Evolutionary conservation across 2,888 invertebrate genomes (phyloP), one percentile per base, ranked within the genome.

Genomic region (Drosophila limbata): DNA sequence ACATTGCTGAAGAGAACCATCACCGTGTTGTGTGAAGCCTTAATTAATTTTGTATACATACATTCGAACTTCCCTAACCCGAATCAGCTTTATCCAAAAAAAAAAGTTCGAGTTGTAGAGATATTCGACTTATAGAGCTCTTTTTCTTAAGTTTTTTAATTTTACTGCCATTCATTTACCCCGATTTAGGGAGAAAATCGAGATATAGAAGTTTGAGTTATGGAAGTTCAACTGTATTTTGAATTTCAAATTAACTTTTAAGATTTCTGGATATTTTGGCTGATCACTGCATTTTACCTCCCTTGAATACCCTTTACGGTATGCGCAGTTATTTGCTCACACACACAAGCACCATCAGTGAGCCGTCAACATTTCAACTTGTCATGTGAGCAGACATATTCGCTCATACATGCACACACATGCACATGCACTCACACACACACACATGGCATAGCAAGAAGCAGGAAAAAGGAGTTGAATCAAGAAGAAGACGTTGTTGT

Each of bases 331-430:
- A 77, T 66, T 25, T 62, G 35, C 69, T 57, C 47, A 69, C 42
- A 48, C 40, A 59, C 52, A 57, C 70, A 67, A 39, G 50, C 56
- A 73, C 65, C 87, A 84, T 87, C 84, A 82, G 87, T 80, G 73
- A 76, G 87, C 84, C 83, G 87, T 84, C 84, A 84, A 84, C 84
- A 87, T 84, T 84, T 84, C 84, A 87, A 87, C 83, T 80, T 84
- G 84, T 84, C 84, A 87, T 78, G 85, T 76, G 73, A 87, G 82
- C 69, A 72, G 78, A 67, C 76, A 81, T 71, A 68, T 48, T 44
- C 48, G 66, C 60, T 25, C 28, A 62, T 62, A 66, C 63, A 70
- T 37, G 17, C 47, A 31, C 33, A 44, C 37, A 50, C 28, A 33
- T 40, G 55, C 19, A 42, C 6, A 35, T 33, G 55, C 13, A 21